Conservation (phyloP, 1,140 invertebrate species). For the Mamestra configurata region DNA sequence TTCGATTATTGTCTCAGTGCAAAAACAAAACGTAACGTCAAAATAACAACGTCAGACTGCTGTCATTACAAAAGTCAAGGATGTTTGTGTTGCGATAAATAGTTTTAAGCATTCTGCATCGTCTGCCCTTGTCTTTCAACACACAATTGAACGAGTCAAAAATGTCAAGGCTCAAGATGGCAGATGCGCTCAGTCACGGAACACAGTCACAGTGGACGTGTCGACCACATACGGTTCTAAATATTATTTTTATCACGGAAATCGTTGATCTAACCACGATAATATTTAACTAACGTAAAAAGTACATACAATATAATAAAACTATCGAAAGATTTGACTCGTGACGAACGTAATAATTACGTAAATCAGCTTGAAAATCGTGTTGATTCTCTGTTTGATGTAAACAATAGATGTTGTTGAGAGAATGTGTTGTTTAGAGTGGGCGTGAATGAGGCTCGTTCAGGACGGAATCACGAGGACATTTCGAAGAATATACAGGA, state of each 20-base stretch:
- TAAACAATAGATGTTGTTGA: conserved; percentile 66
- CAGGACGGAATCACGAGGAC: conserved; percentile 49
- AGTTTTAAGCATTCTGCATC: conserved; percentile 39
- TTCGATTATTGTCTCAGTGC: background rate
- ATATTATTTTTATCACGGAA: conserved; percentile 37
- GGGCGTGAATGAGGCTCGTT: conserved; percentile 61
- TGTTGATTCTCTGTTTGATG: conserved; percentile 48
- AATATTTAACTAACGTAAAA: background rate
- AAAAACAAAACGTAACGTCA: conserved; percentile 51
- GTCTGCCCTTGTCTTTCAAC: conserved; percentile 16
- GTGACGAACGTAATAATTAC: background rate
- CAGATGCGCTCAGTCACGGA: conserved; percentile 18
- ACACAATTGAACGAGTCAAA: background rate
- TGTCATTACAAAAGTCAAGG: conserved; percentile 35
- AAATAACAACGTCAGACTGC: conserved; percentile 47
- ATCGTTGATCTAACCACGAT: background rate
- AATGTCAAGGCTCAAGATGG: conserved; percentile 12
- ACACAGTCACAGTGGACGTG: conserved; percentile 47
- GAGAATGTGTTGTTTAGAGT: conserved; percentile 59
- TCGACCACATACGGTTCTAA: conserved; percentile 31
- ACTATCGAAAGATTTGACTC: background rate
- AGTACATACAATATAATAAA: background rate
- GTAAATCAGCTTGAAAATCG: conserved; percentile 46
- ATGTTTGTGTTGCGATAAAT: conserved; percentile 32
- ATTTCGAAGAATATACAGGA: conserved; percentile 72